phyloP scores from a whole-genome alignment of 2,888 invertebrate species.

The Drosophila anomelani region DNA sequence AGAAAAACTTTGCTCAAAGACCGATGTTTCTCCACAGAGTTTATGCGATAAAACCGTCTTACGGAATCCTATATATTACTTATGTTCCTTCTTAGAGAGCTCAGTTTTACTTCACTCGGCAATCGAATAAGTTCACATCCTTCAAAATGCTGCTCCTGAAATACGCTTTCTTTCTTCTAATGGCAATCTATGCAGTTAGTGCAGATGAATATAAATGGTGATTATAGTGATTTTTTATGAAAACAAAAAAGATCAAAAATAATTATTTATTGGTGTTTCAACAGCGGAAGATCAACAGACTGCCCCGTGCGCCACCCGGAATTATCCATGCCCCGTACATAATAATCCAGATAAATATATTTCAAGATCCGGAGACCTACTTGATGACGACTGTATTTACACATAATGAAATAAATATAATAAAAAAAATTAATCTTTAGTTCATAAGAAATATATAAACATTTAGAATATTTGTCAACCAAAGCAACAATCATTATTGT shows the following conservation, averaged over 20 bases:
- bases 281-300: fast-evolving
- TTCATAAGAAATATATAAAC: no score
- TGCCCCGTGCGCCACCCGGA: background rate
- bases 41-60: slow-evolving; percentile 9
- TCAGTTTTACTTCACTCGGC: slow-evolving; percentile 17
- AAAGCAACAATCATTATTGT: no score
- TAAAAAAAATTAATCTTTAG: no score
- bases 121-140: slow-evolving; percentile 9
- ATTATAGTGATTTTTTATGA: background rate
- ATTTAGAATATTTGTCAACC: no score
- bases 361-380: background rate
- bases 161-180: background rate
- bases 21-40: background rate
- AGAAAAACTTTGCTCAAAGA: background rate
- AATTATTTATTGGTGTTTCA: background rate
- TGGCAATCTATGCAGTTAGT: background rate
- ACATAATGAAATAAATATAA: no score
- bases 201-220: background rate
- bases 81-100: background rate
- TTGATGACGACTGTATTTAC: background rate
- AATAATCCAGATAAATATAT: background rate
- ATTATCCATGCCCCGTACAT: background rate
- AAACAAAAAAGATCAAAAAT: background rate
- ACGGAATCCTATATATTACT: slow-evolving; percentile 8
- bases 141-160: background rate